Base-by-base conservation (phyloP, 2,888 invertebrate species). In the Pachydiplax longipennis region DNA sequence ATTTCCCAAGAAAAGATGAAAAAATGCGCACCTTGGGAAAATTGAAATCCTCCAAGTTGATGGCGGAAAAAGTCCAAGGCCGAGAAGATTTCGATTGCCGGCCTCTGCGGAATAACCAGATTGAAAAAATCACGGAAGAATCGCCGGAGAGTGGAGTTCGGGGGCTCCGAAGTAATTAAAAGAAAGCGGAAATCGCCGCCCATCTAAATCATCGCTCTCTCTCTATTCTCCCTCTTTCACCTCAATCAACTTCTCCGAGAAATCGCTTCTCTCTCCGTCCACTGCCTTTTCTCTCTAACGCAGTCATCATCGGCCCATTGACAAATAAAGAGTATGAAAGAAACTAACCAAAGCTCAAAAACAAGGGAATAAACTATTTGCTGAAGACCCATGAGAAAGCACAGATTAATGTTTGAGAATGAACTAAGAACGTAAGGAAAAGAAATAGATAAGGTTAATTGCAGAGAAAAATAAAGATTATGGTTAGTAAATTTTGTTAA, bases 211-310 rank as follows among this genome's bases (percentile, higher is more conserved):
- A 37, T 37, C 37, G 5, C 91, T 87, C 81, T 90, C 90, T 90
- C 91, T 90, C 90, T 91, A 91, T 91, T 91, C 82, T 90, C 91
- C 80, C 73, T 80, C 80, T 90, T 91, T 90, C 90, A 90, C 83
- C 92, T 91, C 91, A 81, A 80, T 91, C 92, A 90, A 91, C 91
- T 53, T 90, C 73, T 61, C 90, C 35, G 48, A 81, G 53, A 35
- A 80, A 40, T 82, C 91, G 83, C 90, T 90, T 73, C 83, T 61
- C 82, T 31, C 61, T 31, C 81, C 90, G 81, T 90, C 90, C 90
- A 37, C 91, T 81, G 91, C 82, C 91, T 18, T 58, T 90, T 90
- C 81, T 91, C 87, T 90, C 58, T 81, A 40, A 15, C 80, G 8
- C 44, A 4, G 44, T 6, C 44, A 44, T 44, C 44, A 44, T 44